Conservation (phyloP, 2,888 invertebrate genomes). For the Cephus runcator region DNA sequence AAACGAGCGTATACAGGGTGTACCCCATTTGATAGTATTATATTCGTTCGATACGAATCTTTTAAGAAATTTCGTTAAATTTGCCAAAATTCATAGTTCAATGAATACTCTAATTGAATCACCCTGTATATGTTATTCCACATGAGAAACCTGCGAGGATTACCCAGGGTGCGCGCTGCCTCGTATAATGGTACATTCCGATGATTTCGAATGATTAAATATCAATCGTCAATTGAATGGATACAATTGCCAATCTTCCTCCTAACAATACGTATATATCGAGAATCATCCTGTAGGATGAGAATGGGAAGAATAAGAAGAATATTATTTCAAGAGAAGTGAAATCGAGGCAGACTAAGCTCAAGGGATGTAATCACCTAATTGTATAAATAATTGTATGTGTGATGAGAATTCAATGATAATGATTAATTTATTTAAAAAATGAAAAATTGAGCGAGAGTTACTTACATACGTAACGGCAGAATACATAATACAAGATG, state of each 20-base stretch:
- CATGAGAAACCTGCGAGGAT: not conserved
- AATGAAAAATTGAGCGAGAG: not conserved
- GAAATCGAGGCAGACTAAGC: not conserved
- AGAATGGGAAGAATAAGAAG: not conserved
- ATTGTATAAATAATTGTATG: conserved; percentile 2
- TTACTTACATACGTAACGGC: not conserved
- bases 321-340: not conserved
- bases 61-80: not conserved
- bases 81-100: not conserved
- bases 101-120: not conserved
- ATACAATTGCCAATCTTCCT: not conserved
- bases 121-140: not conserved
- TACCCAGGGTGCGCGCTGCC: not conserved
- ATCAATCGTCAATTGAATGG: not conserved
- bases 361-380: not conserved
- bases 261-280: not conserved
- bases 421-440: not conserved
- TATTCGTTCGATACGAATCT: not conserved
- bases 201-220: not conserved
- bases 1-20: not conserved
- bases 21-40: not conserved
- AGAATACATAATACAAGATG: not conserved
- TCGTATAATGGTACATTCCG: not conserved
- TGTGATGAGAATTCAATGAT: not conserved
- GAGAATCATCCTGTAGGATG: not conserved